These are phyloP conservation scores for Heteromurus nitidus DNA, from an alignment of 2,888 invertebrate genomes.

Conservation along the genomic window DNA sequence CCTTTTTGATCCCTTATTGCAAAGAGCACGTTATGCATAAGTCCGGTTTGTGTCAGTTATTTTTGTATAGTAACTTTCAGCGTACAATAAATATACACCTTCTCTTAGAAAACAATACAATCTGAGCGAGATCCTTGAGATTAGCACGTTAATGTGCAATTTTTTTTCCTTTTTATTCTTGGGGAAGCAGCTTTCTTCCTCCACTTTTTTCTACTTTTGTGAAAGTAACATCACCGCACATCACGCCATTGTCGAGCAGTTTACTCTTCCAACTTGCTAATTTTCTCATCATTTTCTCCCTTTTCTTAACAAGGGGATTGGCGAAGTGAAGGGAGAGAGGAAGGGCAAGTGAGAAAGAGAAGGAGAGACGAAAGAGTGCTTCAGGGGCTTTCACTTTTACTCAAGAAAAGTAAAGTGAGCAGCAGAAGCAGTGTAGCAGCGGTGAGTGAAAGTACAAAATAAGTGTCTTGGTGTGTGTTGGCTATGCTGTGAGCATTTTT, in stretches of 20 bases:
- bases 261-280: conserved; percentile 53
- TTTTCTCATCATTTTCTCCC: conserved; percentile 46
- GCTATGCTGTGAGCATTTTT: conserved; percentile 10
- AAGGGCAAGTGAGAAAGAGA: too few relatives aligned
- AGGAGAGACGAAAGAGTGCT: conserved; percentile 5
- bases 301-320: conserved; percentile 27
- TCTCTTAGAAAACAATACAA: conserved; percentile 47
- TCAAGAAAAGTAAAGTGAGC: conserved; percentile 3
- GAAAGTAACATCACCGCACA: conserved; percentile 12
- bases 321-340: too few relatives aligned
- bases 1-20: conserved; percentile 44
- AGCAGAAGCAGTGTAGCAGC: too few relatives aligned
- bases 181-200: neutral
- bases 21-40: conserved; percentile 25
- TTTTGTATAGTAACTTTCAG: too few relatives aligned
- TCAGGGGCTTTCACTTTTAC: conserved; percentile 26
- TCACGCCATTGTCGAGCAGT: conserved; percentile 25
- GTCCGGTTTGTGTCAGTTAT: conserved; percentile 3
- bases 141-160: conserved; percentile 56
- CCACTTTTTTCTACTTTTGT: conserved; percentile 3
- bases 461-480: neutral
- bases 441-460: neutral
- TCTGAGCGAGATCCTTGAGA: conserved; percentile 50
- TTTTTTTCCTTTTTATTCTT: conserved; percentile 28
- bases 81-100: too few relatives aligned